phyloP scores from a whole-genome alignment of 2,888 invertebrate genomes.

The Timandra comae region DNA sequence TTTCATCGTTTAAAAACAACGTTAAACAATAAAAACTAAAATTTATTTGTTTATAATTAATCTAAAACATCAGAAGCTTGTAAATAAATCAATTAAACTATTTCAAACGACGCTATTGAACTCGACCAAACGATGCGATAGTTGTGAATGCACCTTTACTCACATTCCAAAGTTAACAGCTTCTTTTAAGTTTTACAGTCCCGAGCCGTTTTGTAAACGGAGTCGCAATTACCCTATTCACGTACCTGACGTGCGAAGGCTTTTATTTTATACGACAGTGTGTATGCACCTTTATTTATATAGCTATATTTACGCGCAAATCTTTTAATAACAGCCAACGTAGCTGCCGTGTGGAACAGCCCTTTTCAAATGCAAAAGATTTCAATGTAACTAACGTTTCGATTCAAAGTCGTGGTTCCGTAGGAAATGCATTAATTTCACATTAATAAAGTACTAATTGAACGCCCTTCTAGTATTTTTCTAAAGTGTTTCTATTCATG shows the following conservation, averaged over 20 bases:
- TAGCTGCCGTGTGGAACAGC: conserved; percentile 32
- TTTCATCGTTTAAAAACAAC: too few relatives aligned
- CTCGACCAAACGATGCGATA: background rate
- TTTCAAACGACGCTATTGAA: conserved; percentile 1
- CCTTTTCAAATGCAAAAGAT: conserved; percentile 40
- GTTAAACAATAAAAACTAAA: too few relatives aligned
- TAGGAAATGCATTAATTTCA: conserved; percentile 3
- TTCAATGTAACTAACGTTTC: too few relatives aligned
- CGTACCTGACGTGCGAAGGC: conserved; percentile 40
- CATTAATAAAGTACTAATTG: too few relatives aligned
- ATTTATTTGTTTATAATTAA: too few relatives aligned
- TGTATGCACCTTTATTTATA: conserved; percentile 33
- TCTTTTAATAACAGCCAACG: conserved; percentile 52
- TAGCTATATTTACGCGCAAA: conserved; percentile 37
- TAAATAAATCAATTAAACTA: conserved; percentile 1
- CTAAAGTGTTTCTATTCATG: too few relatives aligned
- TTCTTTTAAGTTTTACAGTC: conserved; percentile 56
- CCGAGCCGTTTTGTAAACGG: conserved; percentile 48
- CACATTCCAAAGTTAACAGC: conserved; percentile 30
- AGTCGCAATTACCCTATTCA: conserved; percentile 62
- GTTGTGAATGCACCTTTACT: conserved; percentile 12
- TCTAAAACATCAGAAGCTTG: conserved; percentile 10
- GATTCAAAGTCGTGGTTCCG: background rate
- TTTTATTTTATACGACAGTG: conserved; percentile 49
- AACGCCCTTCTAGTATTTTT: too few relatives aligned